Conservation (phyloP, 2,888 invertebrate species). For the Apotomis turbidana region DNA sequence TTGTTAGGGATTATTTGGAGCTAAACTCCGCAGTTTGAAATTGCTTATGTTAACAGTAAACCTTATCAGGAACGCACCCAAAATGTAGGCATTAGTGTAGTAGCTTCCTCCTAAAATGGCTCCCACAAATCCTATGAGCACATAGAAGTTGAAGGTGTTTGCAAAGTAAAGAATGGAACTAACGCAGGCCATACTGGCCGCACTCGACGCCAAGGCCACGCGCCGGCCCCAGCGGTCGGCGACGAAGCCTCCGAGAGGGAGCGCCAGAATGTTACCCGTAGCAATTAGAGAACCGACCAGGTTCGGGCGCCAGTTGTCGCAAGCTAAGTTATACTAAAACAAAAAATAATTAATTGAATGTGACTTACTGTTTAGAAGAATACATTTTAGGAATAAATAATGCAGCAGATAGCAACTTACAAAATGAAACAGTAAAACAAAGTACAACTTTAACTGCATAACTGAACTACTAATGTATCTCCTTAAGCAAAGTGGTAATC, state of each 20-base stretch:
- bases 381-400: too few relatives aligned
- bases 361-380: too few relatives aligned
- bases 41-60: too few relatives aligned
- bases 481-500: too few relatives aligned
- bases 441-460: too few relatives aligned
- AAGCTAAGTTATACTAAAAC: conserved; percentile 10
- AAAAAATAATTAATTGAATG: too few relatives aligned
- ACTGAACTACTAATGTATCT: too few relatives aligned
- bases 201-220: background rate
- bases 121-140: background rate
- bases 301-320: conserved; percentile 11
- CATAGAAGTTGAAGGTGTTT: background rate
- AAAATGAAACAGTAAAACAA: too few relatives aligned
- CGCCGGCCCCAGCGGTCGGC: conserved; percentile 20
- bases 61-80: background rate
- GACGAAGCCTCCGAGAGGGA: conserved; percentile 1
- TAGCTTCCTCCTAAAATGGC: background rate
- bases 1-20: too few relatives aligned
- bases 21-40: too few relatives aligned
- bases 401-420: too few relatives aligned
- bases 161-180: background rate
- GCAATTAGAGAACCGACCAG: background rate
- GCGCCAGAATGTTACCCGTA: background rate
- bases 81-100: background rate
- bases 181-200: background rate